Conservation (phyloP, 2,888 invertebrate species). For the Morpho achilles region DNA sequence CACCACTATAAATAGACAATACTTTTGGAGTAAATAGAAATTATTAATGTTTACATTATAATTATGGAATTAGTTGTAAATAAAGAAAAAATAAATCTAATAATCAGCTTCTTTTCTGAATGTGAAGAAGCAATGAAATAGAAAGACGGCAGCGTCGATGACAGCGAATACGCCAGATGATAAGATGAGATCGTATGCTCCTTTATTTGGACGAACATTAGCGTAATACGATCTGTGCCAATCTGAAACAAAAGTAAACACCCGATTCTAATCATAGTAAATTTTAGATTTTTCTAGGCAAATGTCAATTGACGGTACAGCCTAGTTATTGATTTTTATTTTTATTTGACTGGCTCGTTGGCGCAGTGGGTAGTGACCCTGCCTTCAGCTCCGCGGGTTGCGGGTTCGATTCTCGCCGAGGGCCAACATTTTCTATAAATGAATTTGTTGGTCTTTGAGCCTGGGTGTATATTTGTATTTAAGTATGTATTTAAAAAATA, state of each 20-base stretch:
- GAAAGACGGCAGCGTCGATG: slow-evolving; percentile 79
- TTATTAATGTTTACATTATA: slow-evolving; percentile 26
- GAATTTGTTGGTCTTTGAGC: too few species aligned
- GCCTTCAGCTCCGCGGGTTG: too few species aligned
- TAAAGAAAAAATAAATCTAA: slow-evolving; percentile 35
- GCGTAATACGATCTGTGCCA: slow-evolving; percentile 73
- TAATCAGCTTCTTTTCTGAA: slow-evolving; percentile 77
- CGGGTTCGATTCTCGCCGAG: too few species aligned
- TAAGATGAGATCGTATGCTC: slow-evolving; percentile 83
- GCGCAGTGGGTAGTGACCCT: too few species aligned
- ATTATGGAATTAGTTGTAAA: neutral
- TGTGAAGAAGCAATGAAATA: slow-evolving; percentile 81
- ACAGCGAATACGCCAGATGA: slow-evolving; percentile 82
- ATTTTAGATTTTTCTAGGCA: neutral
- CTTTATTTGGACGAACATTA: slow-evolving; percentile 81
- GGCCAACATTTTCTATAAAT: too few species aligned
- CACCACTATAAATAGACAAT: slow-evolving; percentile 19
- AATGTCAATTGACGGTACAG: too few species aligned
- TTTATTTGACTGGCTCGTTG: too few species aligned
- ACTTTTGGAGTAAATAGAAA: slow-evolving; percentile 39
- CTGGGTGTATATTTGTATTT: too few species aligned
- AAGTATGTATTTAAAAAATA: too few species aligned
- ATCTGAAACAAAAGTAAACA: slow-evolving; percentile 45
- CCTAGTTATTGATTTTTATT: too few species aligned
- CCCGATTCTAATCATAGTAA: neutral